These are phyloP conservation scores for Hyphantria cunea DNA, from an alignment of 1,140 invertebrate genomes.

Conservation along the genomic window DNA sequence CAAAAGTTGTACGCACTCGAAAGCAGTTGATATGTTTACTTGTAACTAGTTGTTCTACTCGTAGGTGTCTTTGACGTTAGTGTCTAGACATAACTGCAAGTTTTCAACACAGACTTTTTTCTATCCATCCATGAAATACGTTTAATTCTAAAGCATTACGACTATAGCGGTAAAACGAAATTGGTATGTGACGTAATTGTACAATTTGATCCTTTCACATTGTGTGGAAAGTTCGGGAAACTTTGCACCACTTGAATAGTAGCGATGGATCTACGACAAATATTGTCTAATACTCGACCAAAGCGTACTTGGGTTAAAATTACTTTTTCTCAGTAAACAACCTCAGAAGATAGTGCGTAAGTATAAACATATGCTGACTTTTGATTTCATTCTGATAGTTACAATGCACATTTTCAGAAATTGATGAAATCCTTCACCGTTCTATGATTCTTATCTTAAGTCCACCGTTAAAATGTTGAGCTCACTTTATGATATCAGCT, in stretches of 20 bases:
- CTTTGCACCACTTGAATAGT: constrained; percentile 34
- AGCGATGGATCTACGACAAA: constrained; percentile 47
- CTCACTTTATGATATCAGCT: constrained; percentile 42
- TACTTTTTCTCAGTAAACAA: constrained; percentile 27
- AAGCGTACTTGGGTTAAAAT: constrained; percentile 15
- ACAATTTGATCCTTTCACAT: constrained; percentile 21
- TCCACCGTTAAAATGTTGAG: constrained; percentile 35
- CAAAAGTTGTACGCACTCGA: no score
- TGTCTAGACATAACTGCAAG: constrained; percentile 32
- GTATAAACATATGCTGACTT: neutral
- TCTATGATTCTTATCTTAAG: constrained; percentile 17
- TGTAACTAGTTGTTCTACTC: no score
- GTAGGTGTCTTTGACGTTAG: constrained; percentile 10
- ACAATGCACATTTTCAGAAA: constrained; percentile 5
- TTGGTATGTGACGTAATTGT: constrained; percentile 22
- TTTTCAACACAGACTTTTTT: constrained; percentile 24
- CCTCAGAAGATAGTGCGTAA: constrained; percentile 13
- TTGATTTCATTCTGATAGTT: constrained; percentile 21
- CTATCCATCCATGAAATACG: constrained; percentile 12
- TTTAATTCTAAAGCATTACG: constrained; percentile 4
- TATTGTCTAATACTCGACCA: constrained; percentile 35
- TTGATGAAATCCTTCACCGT: constrained; percentile 8
- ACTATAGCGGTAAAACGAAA: constrained; percentile 23
- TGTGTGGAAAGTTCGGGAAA: constrained; percentile 22
- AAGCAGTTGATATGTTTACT: no score